Conservation (phyloP, 2,797 vertebrate genomes). For the Psittacula derbiana region DNA sequence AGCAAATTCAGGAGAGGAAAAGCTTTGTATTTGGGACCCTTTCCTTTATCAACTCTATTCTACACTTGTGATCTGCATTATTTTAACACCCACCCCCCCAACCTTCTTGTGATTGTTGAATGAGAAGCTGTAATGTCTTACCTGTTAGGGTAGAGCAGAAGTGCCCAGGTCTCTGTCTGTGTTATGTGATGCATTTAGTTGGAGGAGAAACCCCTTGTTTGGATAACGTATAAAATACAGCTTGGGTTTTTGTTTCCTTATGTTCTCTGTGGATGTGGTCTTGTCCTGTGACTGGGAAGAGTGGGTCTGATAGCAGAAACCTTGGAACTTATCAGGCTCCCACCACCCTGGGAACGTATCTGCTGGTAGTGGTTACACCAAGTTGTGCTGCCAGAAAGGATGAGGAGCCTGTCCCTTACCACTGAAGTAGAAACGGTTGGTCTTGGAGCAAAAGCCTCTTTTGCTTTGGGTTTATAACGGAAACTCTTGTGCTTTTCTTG, state of each 20-base stretch:
- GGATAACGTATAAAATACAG: conserved; percentile 46
- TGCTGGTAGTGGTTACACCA: not conserved
- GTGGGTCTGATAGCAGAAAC: not conserved
- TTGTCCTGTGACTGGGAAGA: not conserved
- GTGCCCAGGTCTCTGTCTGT: not conserved
- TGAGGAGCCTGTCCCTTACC: not conserved
- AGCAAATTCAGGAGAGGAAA: not conserved
- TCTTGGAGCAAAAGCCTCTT: not conserved
- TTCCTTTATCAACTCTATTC: not conserved
- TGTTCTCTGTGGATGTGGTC: not conserved
- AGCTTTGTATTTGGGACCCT: not conserved
- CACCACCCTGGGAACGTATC: not conserved
- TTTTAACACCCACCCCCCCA: not conserved
- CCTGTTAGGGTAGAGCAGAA: not conserved
- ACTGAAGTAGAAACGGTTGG: not conserved
- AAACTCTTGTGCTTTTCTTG: not conserved
- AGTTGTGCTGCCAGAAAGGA: not conserved
- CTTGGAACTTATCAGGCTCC: conserved; percentile 6
- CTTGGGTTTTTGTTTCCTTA: not conserved
- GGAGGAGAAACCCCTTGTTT: not conserved
- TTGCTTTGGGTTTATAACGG: not conserved
- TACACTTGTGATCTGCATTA: not conserved
- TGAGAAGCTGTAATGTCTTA: not conserved
- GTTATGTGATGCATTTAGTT: not conserved
- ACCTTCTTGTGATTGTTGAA: not conserved